phyloP scores from a whole-genome alignment of 2,113 vertebrate genomes.

The cat (Felis catus) region DNA sequence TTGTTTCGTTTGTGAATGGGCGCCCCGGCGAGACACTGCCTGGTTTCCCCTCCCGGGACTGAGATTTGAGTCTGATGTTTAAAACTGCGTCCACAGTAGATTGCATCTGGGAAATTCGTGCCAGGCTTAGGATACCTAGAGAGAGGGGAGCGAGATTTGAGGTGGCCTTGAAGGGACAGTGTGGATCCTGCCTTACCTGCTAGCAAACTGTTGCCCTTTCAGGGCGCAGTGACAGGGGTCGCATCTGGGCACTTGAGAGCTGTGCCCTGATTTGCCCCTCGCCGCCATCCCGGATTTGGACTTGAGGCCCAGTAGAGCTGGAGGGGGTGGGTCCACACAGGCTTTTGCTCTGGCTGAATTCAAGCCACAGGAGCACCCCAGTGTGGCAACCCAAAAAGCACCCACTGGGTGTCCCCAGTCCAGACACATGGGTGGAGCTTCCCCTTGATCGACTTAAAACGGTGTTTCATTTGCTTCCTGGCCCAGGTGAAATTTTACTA shows the following conservation, averaged over 20 bases:
- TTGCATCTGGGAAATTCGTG: not conserved
- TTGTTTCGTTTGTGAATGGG: too few relatives aligned
- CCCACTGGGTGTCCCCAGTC: fast-evolving
- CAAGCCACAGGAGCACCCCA: not conserved
- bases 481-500: too few relatives aligned
- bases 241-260: not conserved
- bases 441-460: too few relatives aligned
- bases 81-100: not conserved
- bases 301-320: not conserved
- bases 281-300: not conserved
- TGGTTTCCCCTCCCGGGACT: not conserved
- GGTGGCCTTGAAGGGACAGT: fast-evolving
- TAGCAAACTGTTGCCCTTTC: not conserved
- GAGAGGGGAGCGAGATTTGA: not conserved
- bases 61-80: not conserved
- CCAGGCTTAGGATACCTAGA: not conserved
- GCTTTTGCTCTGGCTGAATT: not conserved
- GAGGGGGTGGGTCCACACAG: fast-evolving
- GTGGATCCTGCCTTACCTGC: not conserved
- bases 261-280: fast-evolving
- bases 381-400: fast-evolving
- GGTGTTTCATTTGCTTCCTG: too few relatives aligned
- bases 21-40: too few relatives aligned
- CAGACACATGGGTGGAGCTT: too few relatives aligned
- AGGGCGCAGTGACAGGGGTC: not conserved